Percentiles rank a stretch among this genome's conserved stretches.
phyloP scores from a whole-genome alignment of 2,888 invertebrate genomes.

The Asteroscopus sphinx region DNA sequence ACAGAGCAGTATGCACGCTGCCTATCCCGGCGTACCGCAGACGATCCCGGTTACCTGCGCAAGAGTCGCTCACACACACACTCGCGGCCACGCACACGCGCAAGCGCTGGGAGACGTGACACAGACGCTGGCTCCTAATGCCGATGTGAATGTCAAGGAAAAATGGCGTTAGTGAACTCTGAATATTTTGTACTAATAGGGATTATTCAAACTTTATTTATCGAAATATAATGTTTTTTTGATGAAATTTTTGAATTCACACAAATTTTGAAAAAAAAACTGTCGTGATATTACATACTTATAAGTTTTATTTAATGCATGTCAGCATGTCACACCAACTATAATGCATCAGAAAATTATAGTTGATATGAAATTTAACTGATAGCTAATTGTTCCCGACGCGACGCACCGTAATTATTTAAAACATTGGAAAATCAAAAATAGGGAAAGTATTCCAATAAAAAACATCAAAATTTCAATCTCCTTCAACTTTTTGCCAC shows the following conservation, averaged over 20 bases:
- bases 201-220: slow-evolving; percentile 45
- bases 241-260: slow-evolving; percentile 42
- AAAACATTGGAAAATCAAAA: background rate
- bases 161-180: slow-evolving; percentile 72
- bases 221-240: slow-evolving; percentile 56
- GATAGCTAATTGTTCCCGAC: no score
- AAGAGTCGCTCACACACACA: slow-evolving; percentile 63
- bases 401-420: no score
- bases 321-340: no score
- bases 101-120: slow-evolving; percentile 73
- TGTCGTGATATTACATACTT: no score
- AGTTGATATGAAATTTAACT: no score
- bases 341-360: no score
- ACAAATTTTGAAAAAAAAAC: background rate
- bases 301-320: no score
- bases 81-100: slow-evolving; percentile 46
- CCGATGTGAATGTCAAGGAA: slow-evolving; percentile 67
- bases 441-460: background rate
- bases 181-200: slow-evolving; percentile 41
- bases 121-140: slow-evolving; percentile 79
- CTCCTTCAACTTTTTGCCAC: slow-evolving; percentile 27
- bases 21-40: slow-evolving; percentile 72
- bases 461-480: slow-evolving; percentile 24
- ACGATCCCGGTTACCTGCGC: slow-evolving; percentile 88
- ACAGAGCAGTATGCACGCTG: slow-evolving; percentile 71